Evolutionary conservation across 2,113 vertebrate species (phyloP).

Genomic region (Xerus inauris): DNA sequence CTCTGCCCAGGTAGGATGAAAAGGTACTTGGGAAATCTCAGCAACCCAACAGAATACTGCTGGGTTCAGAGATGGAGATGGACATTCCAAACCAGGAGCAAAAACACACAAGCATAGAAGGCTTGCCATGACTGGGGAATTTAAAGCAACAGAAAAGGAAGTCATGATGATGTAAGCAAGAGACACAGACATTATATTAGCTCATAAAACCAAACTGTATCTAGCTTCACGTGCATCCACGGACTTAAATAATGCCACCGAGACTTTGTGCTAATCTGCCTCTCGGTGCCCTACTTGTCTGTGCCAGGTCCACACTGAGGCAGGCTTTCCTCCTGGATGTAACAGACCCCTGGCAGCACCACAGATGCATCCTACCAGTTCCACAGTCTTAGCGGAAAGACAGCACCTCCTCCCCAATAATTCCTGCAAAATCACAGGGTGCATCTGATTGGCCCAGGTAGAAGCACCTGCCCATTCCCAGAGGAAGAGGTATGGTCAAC

Average conservation of each 20-base stretch:
- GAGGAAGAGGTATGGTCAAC: neutral
- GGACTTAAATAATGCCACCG: neutral
- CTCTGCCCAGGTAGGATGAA: neutral
- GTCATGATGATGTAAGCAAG: neutral
- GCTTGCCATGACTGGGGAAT: neutral
- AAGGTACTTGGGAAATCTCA: neutral
- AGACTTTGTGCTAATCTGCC: neutral
- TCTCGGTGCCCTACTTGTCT: neutral
- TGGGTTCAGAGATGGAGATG: neutral
- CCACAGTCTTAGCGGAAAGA: neutral
- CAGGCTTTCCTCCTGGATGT: neutral
- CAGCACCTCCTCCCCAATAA: neutral
- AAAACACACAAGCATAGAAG: neutral
- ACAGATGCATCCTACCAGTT: neutral
- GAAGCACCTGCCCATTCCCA: neutral
- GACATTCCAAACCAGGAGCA: neutral
- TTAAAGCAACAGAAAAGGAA: neutral
- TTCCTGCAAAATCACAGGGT: neutral
- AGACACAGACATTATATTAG: neutral
- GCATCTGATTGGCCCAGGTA: neutral
- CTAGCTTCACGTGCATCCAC: neutral
- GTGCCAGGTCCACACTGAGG: neutral
- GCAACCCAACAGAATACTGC: neutral
- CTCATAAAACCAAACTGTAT: neutral
- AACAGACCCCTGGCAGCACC: neutral